Percentiles rank a stretch among this genome's conserved stretches.
Evolutionary conservation across 1,140 invertebrate genomes (phyloP).

Genomic region (Hycleus phaleratus): DNA sequence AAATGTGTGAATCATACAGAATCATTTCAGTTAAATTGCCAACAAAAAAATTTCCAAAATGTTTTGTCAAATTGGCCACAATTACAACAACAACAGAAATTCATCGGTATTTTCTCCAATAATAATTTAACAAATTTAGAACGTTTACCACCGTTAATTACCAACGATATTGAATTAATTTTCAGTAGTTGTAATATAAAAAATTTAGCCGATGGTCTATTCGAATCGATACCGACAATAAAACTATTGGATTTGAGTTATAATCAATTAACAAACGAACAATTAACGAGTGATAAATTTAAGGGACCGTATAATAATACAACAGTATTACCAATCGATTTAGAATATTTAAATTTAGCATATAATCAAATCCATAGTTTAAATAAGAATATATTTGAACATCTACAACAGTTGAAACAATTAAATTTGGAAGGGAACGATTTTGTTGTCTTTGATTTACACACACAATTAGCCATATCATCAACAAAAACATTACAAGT

Average conservation of each 20-base stretch:
- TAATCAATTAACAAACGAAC: slow-evolving; percentile 50
- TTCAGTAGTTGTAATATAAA: slow-evolving; percentile 46
- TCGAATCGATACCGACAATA: slow-evolving; percentile 56
- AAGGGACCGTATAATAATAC: slow-evolving; percentile 47
- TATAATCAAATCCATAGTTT: slow-evolving; percentile 60
- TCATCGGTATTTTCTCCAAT: slow-evolving; percentile 31
- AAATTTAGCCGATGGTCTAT: slow-evolving; percentile 53
- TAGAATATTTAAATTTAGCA: slow-evolving; percentile 59
- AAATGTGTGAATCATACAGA: slow-evolving; percentile 16
- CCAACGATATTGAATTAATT: slow-evolving; percentile 36
- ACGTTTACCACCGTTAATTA: slow-evolving; percentile 37
- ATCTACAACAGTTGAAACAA: slow-evolving; percentile 54
- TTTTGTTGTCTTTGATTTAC: slow-evolving; percentile 52
- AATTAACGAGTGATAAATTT: slow-evolving; percentile 46
- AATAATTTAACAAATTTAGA: slow-evolving; percentile 41
- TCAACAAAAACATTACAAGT: slow-evolving; percentile 52
- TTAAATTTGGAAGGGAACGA: slow-evolving; percentile 63
- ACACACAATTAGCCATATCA: slow-evolving; percentile 52
- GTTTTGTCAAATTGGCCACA: slow-evolving; percentile 42
- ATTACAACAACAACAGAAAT: slow-evolving; percentile 32
- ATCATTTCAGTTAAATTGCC: slow-evolving; percentile 35
- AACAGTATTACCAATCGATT: slow-evolving; percentile 53
- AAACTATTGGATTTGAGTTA: slow-evolving; percentile 61
- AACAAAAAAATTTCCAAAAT: slow-evolving; percentile 37
- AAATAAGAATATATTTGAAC: slow-evolving; percentile 60